Evolutionary conservation across 2,797 vertebrate species (phyloP), one percentile per base, ranked within the genome.

Genomic region (Sebastes minor): DNA sequence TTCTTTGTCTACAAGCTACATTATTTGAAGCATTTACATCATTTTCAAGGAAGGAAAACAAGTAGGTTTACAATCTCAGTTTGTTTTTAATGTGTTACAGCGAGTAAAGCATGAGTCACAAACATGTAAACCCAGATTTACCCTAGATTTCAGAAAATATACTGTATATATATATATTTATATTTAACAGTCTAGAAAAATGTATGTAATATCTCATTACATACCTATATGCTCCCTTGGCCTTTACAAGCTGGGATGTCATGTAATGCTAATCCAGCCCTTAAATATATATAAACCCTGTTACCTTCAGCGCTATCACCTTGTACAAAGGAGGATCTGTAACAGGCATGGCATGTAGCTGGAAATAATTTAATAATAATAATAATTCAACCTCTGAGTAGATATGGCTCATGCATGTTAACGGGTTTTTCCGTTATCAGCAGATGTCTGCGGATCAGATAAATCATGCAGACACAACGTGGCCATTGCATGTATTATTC

Each of bases 41-140:
- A 55, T 71, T 71, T 68, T 67, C 10, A 60, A 72, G 16, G 10
- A 74, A 68, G 18, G 22, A 82, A 42, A 77, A 74, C 57, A 16
- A 71, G 60, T n/a, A 18, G 22, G 4, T 59, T 78, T 76, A 81
- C 75, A 85, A 56, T 85, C 38, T 76, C 67, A 66, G 22, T 76
- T 84, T 78, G 53, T 81, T 66, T 86, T 88, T 80, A 89, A 82
- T 92, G 76, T 68, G 67, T 83, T 71, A 81, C 85, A 87, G 64
- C 42, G 18, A 86, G 63, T 81, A 86, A 83, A 82, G 75, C 78
- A 67, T 53, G 28, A 84, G 67, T 84, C 60, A 78, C 23, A 86
- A 76, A 76, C 76, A 76, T 57, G 64, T 81, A n/a, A 74, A 80
- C 74, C 81, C 68, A 76, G 23, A 70, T 71, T 72, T 62, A 83